Evolutionary conservation across 2,113 vertebrate genomes (phyloP), one percentile per base, ranked within the genome.

Genomic region (Amphiprion ocellaris): DNA sequence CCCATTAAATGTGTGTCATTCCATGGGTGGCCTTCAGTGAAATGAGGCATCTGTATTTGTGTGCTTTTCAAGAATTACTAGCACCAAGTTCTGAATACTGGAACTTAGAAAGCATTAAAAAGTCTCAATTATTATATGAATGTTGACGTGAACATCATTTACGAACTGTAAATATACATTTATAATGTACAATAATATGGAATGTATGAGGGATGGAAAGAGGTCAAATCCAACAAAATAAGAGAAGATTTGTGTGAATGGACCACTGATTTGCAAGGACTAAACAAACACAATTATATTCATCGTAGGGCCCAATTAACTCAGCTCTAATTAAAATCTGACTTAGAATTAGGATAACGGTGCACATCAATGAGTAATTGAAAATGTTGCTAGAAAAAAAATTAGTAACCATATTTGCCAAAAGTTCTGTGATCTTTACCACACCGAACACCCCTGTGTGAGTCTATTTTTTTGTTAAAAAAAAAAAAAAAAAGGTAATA

Each of bases 341-440:
- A 37, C 8, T 37, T 37, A 16, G 1, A 16, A 49, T 19, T 6
- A 49, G 15, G 15, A 47, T 19, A 49, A 49, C 47, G 3, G 15
- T 37, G 33, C 33, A 44, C 3, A 44, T 44, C 41, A 15, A 12
- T 15, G 41, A 44, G 12, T 16, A 2, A n/a, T 1, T 52, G 19
- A n/a, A n/a, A 3, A 52, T 52, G 16, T n/a, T 19, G 19, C 10
- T n/a, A n/a, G 49, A 8, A 19, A 21, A n/a, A 9, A 4, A n/a
- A 52, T 52, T 1, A 52, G 7, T n/a, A 19, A 52, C 19, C 6
- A 21, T 9, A 21, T 52, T 52, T 52, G 8, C 58, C 2, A 64
- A 39, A 76, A n/a, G 10, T 50, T 74, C 10, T 49, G 21, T 75
- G 62, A 69, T 55, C 71, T 69, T 72, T 81, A 77, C 69, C 84